A percentile compares a stretch with the other conserved stretches of the same genome.
Conservation (phyloP, 2,113 vertebrate species). For the Labeo catla region DNA sequence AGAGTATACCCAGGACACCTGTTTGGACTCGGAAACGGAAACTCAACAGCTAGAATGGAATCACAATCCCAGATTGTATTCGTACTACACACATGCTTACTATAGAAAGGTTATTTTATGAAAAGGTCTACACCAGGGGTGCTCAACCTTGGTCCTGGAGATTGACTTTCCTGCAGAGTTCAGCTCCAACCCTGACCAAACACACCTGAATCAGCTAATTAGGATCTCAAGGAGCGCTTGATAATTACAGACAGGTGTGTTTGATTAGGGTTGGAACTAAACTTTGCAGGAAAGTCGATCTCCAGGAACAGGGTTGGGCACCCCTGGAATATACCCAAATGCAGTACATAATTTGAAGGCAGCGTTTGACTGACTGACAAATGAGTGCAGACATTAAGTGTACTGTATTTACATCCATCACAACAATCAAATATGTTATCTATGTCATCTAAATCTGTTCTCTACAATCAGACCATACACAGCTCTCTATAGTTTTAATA, state of each 20-base stretch:
- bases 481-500: background rate
- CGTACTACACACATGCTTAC: background rate
- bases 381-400: background rate
- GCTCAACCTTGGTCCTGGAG: too few relatives aligned
- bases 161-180: too few relatives aligned
- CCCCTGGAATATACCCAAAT: background rate
- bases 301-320: too few relatives aligned
- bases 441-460: background rate
- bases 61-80: background rate
- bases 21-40: background rate
- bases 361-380: background rate
- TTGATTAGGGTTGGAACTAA: too few relatives aligned
- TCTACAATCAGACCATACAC: background rate
- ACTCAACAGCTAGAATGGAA: background rate
- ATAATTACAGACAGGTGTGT: too few relatives aligned
- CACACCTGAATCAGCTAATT: too few relatives aligned
- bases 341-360: background rate
- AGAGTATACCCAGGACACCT: background rate
- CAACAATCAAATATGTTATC: background rate
- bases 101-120: background rate
- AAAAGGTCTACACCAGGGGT: background rate
- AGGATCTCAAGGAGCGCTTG: too few relatives aligned
- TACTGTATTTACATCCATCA: background rate
- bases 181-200: too few relatives aligned
- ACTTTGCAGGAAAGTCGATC: too few relatives aligned